Conservation (phyloP, 2,113 vertebrate species). For the Lagopus leucura region DNA sequence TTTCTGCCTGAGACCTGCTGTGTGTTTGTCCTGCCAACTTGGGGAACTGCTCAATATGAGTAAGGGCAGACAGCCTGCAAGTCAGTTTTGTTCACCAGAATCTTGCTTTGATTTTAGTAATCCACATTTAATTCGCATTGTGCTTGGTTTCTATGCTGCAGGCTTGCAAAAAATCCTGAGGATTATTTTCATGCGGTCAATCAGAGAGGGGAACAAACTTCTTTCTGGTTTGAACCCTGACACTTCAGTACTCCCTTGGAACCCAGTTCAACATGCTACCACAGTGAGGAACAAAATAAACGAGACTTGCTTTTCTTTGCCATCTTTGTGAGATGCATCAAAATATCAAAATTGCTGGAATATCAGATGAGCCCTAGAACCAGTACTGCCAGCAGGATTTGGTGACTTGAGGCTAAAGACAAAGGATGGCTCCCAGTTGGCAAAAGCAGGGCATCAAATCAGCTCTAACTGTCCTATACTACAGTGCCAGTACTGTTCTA, state of each 20-base stretch:
- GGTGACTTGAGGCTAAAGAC: neutral
- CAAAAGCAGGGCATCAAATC: neutral
- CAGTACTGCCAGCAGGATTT: neutral
- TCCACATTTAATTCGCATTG: neutral
- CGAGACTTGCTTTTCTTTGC: neutral
- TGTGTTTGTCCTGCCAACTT: neutral
- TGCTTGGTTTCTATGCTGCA: neutral
- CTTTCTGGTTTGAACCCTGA: neutral
- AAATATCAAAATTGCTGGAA: neutral
- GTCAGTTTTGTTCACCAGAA: neutral
- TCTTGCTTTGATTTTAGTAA: neutral
- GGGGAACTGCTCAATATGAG: neutral
- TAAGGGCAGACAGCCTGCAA: neutral
- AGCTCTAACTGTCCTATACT: neutral
- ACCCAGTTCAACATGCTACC: neutral
- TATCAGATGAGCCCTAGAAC: neutral
- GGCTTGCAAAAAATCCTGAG: constrained; percentile 21
- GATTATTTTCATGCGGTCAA: neutral
- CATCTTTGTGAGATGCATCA: neutral
- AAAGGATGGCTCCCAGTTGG: neutral
- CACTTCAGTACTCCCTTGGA: neutral
- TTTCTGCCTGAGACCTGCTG: neutral
- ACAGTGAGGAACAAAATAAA: neutral
- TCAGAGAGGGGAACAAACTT: constrained; percentile 24
- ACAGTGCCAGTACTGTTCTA: neutral